Evolutionary conservation across 2,888 invertebrate species (phyloP).

Genomic region (Pollenia amentaria): DNA sequence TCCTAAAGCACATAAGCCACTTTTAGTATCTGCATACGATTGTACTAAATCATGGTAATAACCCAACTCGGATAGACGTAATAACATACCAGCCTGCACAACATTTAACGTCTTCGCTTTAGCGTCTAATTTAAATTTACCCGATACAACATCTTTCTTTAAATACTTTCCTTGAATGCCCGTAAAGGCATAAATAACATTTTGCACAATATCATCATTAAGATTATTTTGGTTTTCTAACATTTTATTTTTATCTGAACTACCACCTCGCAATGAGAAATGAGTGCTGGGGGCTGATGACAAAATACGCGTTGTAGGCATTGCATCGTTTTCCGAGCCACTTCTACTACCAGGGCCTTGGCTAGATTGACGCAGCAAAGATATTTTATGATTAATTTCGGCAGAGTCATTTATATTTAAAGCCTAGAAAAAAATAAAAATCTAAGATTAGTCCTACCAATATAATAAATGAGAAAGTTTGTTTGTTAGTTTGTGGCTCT

Average conservation of each 20-base stretch:
- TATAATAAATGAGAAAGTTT: too few species aligned
- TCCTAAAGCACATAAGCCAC: constrained; percentile 88
- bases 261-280: constrained; percentile 48
- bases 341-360: constrained; percentile 50
- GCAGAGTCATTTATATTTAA: constrained; percentile 54
- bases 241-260: constrained; percentile 61
- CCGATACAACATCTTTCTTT: constrained; percentile 87
- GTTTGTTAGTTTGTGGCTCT: too few species aligned
- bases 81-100: constrained; percentile 88
- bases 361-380: constrained; percentile 53
- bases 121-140: constrained; percentile 87
- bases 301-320: constrained; percentile 29
- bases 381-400: constrained; percentile 61
- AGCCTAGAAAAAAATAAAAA: constrained; percentile 20
- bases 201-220: constrained; percentile 87
- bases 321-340: constrained; percentile 68
- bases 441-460: not conserved
- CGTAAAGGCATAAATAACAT: constrained; percentile 93
- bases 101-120: constrained; percentile 85
- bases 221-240: constrained; percentile 72
- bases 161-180: constrained; percentile 93
- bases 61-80: constrained; percentile 93
- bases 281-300: constrained; percentile 50
- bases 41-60: constrained; percentile 90
- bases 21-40: constrained; percentile 91